Conservation (phyloP, 1,140 invertebrate genomes). For the Drosophila varians region DNA sequence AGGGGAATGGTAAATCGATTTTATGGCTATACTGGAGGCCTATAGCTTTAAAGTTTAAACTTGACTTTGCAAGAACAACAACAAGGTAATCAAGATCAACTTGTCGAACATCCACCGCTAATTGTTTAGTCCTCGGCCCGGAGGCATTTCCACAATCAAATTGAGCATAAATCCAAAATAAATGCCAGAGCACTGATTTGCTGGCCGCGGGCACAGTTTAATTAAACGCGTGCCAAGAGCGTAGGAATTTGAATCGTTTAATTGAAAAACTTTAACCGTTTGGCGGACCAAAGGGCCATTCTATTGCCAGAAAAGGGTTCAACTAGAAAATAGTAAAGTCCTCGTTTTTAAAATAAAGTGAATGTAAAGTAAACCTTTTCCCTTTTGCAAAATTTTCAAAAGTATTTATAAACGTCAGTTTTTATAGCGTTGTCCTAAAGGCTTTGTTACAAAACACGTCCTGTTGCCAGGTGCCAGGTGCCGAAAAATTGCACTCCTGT, state of each 20-base stretch:
- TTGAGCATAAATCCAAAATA: constrained; percentile 75
- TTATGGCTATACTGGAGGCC: not conserved
- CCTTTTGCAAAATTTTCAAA: constrained; percentile 45
- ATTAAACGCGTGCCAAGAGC: constrained; percentile 54
- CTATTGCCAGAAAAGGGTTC: not conserved
- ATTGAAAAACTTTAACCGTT: constrained; percentile 71
- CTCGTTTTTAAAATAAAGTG: no score
- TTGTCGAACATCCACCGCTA: constrained; percentile 18
- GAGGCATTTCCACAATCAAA: constrained; percentile 66
- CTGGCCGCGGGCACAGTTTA: constrained; percentile 48
- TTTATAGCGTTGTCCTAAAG: constrained; percentile 34
- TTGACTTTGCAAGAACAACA: constrained; percentile 15
- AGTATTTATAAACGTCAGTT: constrained; percentile 59
- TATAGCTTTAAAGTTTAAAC: not conserved
- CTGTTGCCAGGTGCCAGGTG: no score
- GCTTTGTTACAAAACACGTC: constrained; percentile 15
- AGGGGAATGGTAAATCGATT: constrained; percentile 21
- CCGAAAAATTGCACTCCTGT: constrained; percentile 27
- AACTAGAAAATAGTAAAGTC: not conserved
- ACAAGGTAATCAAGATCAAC: constrained; percentile 20
- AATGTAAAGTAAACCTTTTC: no score
- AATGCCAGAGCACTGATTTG: constrained; percentile 40
- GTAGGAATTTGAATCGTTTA: constrained; percentile 68
- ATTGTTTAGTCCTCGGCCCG: constrained; percentile 19
- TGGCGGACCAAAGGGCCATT: constrained; percentile 12